Evolutionary conservation across 2,888 invertebrate genomes (phyloP).

Genomic region (Philopedon plagiatum): DNA sequence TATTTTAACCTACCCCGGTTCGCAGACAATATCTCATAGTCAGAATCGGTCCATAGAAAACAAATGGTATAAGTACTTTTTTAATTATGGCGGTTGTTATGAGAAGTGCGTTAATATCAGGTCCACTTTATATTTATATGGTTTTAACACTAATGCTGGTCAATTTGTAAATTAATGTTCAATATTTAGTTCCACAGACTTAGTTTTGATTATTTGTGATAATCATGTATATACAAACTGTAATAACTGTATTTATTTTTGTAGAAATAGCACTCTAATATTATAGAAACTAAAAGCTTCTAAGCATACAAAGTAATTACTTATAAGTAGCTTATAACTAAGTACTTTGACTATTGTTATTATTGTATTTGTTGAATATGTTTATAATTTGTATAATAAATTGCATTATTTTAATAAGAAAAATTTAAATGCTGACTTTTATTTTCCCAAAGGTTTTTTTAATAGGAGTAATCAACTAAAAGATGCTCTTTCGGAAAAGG

Average conservation of each 20-base stretch:
- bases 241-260: constrained; percentile 52
- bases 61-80: no score
- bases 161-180: constrained; percentile 28
- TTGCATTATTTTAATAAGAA: constrained; percentile 67
- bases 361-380: constrained; percentile 69
- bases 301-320: constrained; percentile 38
- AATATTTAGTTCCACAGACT: constrained; percentile 45
- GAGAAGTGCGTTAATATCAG: no score
- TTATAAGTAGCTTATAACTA: constrained; percentile 36
- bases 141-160: constrained; percentile 45
- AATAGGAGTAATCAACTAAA: no score
- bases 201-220: constrained; percentile 49
- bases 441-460: constrained; percentile 29
- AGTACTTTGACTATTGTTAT: constrained; percentile 66
- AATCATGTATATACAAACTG: constrained; percentile 44
- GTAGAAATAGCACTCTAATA: constrained; percentile 36
- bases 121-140: not conserved
- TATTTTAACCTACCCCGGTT: no score
- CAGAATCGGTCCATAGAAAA: no score
- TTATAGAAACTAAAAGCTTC: constrained; percentile 35
- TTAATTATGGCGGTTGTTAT: no score
- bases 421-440: constrained; percentile 50
- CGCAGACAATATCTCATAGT: no score
- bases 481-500: not conserved
- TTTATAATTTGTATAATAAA: constrained; percentile 68